Percentiles rank a stretch among this genome's conserved stretches.
Conservation (phyloP, 2,797 vertebrate species). For the Poeciliopsis infans region DNA sequence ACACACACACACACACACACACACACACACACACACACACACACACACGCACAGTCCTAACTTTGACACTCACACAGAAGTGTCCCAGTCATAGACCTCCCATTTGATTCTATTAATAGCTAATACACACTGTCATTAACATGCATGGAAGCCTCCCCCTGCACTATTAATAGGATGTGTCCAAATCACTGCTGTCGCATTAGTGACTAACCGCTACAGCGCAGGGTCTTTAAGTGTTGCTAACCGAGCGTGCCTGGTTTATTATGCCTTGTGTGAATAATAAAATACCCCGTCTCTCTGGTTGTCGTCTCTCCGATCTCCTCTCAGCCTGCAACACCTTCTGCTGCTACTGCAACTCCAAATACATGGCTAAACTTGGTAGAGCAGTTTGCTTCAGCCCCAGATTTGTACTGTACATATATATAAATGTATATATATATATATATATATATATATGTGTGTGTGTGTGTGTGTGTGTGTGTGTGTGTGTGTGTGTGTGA, state of each 20-base stretch:
- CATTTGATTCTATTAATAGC: constrained; percentile 77
- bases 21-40: constrained; percentile 4
- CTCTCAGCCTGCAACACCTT: constrained; percentile 51
- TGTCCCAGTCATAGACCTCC: constrained; percentile 48
- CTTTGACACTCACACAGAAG: constrained; percentile 21
- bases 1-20: constrained; percentile 11
- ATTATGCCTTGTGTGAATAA: constrained; percentile 86
- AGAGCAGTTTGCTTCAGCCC: constrained; percentile 81
- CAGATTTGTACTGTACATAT: background rate
- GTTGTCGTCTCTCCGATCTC: constrained; percentile 15
- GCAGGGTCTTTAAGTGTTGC: constrained; percentile 80
- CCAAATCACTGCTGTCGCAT: constrained; percentile 81
- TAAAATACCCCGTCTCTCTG: constrained; percentile 69
- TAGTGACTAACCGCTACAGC: constrained; percentile 78
- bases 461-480: no score
- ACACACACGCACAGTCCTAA: background rate
- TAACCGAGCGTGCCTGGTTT: constrained; percentile 81
- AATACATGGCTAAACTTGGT: constrained; percentile 78
- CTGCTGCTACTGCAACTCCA: constrained; percentile 58
- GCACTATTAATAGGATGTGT: constrained; percentile 82
- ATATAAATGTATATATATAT: no score
- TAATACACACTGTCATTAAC: constrained; percentile 72
- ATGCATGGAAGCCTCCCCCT: constrained; percentile 74
- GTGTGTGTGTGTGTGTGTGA: no score
- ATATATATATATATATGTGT: no score